These are phyloP conservation scores for Archips xylosteana DNA, from an alignment of 2,888 invertebrate species.

Conservation along the genomic window DNA sequence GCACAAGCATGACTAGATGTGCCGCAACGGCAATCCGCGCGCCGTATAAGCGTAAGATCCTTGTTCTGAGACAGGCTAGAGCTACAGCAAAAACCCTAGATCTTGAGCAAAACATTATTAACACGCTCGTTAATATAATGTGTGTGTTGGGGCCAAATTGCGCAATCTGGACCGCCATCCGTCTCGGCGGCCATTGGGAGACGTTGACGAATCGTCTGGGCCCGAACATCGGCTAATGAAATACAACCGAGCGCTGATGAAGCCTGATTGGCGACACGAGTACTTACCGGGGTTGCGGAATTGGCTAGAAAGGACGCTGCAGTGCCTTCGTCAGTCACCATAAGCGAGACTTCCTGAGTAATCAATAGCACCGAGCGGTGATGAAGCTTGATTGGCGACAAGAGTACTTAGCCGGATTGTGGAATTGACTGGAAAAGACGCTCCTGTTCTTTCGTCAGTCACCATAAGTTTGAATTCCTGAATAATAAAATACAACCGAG, in stretches of 20 bases:
- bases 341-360: too few species aligned
- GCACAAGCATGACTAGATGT: too few species aligned
- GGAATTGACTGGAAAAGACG: not conserved
- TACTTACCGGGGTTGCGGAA: constrained; percentile 7
- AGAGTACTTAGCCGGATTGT: not conserved
- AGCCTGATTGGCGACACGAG: constrained; percentile 12
- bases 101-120: constrained; percentile 12
- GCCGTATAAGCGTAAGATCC: not conserved
- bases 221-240: constrained; percentile 25
- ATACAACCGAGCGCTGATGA: constrained; percentile 18
- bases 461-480: too few species aligned
- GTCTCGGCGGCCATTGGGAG: constrained; percentile 24
- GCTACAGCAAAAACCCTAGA: not conserved
- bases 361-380: constrained; percentile 12
- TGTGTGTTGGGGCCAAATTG: constrained; percentile 25
- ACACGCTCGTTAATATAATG: constrained; percentile 27
- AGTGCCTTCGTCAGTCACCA: not conserved
- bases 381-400: constrained; percentile 10
- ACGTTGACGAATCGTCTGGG: constrained; percentile 29
- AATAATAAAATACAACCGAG: constrained; percentile 1
- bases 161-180: constrained; percentile 35
- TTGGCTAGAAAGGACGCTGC: not conserved
- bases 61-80: not conserved
- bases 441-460: not conserved
- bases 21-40: too few species aligned